Base-by-base conservation (phyloP, 2,113 vertebrate genomes). In the Vulpes ferrilata region DNA sequence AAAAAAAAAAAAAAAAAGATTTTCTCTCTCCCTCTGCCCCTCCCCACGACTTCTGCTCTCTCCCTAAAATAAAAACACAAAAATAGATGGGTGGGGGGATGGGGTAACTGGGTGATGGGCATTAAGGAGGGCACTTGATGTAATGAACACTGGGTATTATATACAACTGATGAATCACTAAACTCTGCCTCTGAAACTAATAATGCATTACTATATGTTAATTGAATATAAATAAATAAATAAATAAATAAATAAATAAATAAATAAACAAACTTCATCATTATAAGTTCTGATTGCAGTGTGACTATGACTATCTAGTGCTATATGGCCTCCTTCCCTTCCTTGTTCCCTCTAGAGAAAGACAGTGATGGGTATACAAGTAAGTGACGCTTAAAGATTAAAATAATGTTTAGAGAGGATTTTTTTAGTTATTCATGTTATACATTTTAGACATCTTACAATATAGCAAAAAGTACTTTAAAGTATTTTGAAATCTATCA, bases 401-500 rank as follows among this genome's bases (percentile, higher is more conserved):
- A 51, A 87, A 82, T 67, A 53, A 78, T 55, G 11, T 60, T 78
- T 71, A 85, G n/a, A 48, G 13, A 30, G 22, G 4, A 23, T n/a
- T 76, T 53, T 25, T 71, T 51, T 27, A 7, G 48, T 82, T 96
- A 69, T 65, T 86, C 73, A 90, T 78, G 12, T 71, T 79, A 32
- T 3, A 22, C 12, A 80, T 82, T 81, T 86, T 55, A 69, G 11
- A 89, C 27, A 51, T 60, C 38, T 97, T 92, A 87, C 53, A 55
- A 92, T 69, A 95, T 74, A 78, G 25, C 62, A 76, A 80, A 95
- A 78, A 78, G 1, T 43, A 74, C 74, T 88, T 91, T 89, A 38
- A 90, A 79, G 60, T 78, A 81, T 92, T 95, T 88, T 74, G 81
- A 96, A 96, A 95, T 89, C 38, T 80, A 57, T 13, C 62, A 69